Evolutionary conservation across 1,140 invertebrate species (phyloP).

Genomic region (Belonocnema kinseyi): DNA sequence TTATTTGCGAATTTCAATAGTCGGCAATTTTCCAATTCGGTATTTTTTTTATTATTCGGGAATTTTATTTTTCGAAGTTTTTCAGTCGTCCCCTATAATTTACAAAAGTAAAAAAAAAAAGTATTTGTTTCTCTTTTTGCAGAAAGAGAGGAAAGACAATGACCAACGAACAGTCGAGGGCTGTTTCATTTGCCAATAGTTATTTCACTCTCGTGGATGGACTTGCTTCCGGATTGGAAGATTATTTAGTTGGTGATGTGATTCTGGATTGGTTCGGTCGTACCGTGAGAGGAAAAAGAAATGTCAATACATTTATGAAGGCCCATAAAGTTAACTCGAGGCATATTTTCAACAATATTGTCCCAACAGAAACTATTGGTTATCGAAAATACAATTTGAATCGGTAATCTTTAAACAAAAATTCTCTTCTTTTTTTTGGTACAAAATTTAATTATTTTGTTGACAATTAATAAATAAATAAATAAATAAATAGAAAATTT

Average conservation of each 20-base stretch:
- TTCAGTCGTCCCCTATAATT: no score
- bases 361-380: constrained; percentile 45
- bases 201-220: constrained; percentile 63
- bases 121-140: constrained; percentile 17
- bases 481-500: no score
- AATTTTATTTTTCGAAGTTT: no score
- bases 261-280: constrained; percentile 67
- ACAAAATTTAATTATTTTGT: no score
- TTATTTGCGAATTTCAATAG: no score
- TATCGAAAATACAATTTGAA: constrained; percentile 39
- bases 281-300: constrained; percentile 57
- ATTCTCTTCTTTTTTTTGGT: background rate
- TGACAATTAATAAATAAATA: no score
- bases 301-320: constrained; percentile 62
- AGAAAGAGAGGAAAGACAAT: constrained; percentile 34
- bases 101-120: no score
- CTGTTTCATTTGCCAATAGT: constrained; percentile 61
- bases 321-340: constrained; percentile 54
- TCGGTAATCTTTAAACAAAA: constrained; percentile 34
- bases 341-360: constrained; percentile 57
- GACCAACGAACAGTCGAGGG: constrained; percentile 40
- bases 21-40: no score
- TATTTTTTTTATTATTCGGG: no score
- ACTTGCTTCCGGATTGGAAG: constrained; percentile 55
- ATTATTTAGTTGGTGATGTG: constrained; percentile 61